Conservation (phyloP, 2,113 vertebrate species). For the Micronycteris hirsuta region DNA sequence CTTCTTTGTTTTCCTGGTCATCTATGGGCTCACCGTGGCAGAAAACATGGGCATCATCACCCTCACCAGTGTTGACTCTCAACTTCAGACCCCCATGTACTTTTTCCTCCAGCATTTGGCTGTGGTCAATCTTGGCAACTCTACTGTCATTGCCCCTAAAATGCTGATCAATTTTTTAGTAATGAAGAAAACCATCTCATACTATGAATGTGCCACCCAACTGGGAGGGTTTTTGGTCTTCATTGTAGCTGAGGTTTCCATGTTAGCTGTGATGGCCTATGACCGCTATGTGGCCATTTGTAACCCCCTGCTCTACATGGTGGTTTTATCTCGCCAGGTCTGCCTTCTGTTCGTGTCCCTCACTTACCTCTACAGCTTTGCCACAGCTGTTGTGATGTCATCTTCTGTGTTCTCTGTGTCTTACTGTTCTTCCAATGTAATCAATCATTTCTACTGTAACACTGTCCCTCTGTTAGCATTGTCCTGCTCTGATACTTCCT, state of each 20-base stretch:
- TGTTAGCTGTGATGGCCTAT: constrained; percentile 72
- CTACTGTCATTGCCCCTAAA: constrained; percentile 53
- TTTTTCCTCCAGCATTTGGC: constrained; percentile 52
- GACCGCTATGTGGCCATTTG: constrained; percentile 70
- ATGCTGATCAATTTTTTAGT: constrained; percentile 40
- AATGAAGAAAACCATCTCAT: constrained; percentile 13
- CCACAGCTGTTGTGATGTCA: constrained; percentile 46
- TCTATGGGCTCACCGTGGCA: not conserved
- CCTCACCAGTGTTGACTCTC: not conserved
- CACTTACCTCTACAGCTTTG: constrained; percentile 15
- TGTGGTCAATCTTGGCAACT: constrained; percentile 32
- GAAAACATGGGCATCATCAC: constrained; percentile 57
- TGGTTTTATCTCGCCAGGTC: not conserved
- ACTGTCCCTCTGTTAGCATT: constrained; percentile 59
- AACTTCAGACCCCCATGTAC: constrained; percentile 58
- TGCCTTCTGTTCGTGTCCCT: constrained; percentile 36
- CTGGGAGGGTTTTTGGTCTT: constrained; percentile 50
- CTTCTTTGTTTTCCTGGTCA: not conserved
- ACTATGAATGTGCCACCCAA: constrained; percentile 46
- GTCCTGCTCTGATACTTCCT: constrained; percentile 62
- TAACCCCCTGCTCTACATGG: constrained; percentile 56
- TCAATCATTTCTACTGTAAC: constrained; percentile 75
- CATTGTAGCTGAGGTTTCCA: constrained; percentile 55
- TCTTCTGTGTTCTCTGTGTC: constrained; percentile 28
- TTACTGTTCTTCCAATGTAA: constrained; percentile 62